phyloP scores from a whole-genome alignment of 2,113 vertebrate genomes.

The Cyprinodon variegatus region DNA sequence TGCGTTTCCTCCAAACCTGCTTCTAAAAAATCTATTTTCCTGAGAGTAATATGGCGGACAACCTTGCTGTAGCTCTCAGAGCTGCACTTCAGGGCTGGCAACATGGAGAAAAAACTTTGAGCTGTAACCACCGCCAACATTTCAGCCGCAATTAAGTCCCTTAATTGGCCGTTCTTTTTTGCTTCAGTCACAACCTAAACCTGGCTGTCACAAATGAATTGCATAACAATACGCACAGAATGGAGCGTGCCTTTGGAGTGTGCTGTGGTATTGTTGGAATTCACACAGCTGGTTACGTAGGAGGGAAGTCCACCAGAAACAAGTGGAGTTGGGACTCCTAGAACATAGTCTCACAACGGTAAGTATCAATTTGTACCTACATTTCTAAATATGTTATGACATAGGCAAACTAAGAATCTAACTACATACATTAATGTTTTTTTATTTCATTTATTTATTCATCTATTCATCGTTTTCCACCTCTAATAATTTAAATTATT shows the following conservation, averaged over 20 bases:
- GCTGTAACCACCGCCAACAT: not conserved
- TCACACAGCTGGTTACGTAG: not conserved
- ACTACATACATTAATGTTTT: too few relatives aligned
- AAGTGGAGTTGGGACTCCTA: constrained; percentile 1
- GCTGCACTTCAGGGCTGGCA: not conserved
- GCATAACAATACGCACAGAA: not conserved
- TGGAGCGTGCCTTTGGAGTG: not conserved
- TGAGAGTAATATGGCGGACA: not conserved
- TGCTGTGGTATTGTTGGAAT: not conserved
- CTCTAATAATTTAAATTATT: not conserved
- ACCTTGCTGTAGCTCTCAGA: not conserved
- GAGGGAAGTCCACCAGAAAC: not conserved
- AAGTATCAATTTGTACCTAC: not conserved
- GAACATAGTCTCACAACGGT: not conserved
- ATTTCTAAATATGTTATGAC: not conserved
- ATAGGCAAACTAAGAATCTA: too few relatives aligned
- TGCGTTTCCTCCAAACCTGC: not conserved
- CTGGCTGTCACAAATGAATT: not conserved
- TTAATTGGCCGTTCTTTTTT: not conserved
- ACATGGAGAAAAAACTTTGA: not conserved
- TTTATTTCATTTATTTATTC: too few relatives aligned
- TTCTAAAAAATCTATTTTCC: not conserved
- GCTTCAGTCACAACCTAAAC: not conserved
- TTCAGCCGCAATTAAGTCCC: not conserved
- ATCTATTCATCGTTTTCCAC: too few relatives aligned